Conservation (phyloP, 2,888 invertebrate species). For the Tetanocera ferruginea region DNA sequence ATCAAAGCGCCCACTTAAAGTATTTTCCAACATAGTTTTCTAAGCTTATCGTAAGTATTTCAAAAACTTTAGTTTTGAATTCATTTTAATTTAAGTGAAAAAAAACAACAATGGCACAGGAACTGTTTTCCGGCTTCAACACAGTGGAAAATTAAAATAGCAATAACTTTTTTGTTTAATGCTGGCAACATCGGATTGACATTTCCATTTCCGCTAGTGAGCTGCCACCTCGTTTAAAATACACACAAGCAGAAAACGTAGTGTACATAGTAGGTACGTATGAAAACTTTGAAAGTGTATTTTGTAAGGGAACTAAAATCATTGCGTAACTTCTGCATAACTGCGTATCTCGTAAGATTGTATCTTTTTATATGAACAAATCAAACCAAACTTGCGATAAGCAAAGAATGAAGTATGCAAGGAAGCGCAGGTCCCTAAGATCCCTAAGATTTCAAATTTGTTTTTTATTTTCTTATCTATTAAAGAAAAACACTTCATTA, state of each 20-base stretch:
- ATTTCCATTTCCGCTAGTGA: neutral
- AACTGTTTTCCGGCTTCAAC: neutral
- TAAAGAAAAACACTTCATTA: no score
- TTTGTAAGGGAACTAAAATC: no score
- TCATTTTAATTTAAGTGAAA: slow-evolving; percentile 2
- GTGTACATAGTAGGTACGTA: no score
- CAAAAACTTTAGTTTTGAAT: neutral
- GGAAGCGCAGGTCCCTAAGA: no score
- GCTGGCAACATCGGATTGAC: neutral
- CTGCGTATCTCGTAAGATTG: no score
- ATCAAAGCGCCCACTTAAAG: neutral
- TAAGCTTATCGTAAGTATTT: neutral
- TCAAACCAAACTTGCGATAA: no score
- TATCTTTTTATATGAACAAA: no score
- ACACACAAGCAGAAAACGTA: neutral
- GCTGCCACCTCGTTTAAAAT: neutral
- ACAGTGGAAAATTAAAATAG: neutral
- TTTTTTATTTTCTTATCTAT: no score
- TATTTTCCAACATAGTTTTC: slow-evolving; percentile 16
- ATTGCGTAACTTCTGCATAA: no score
- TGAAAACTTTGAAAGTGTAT: no score
- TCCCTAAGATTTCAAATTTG: no score
- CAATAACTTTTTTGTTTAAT: neutral
- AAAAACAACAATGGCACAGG: neutral
- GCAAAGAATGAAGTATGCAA: no score